phyloP scores from a whole-genome alignment of 2,797 vertebrate genomes.

The Sebastes steindachneri region DNA sequence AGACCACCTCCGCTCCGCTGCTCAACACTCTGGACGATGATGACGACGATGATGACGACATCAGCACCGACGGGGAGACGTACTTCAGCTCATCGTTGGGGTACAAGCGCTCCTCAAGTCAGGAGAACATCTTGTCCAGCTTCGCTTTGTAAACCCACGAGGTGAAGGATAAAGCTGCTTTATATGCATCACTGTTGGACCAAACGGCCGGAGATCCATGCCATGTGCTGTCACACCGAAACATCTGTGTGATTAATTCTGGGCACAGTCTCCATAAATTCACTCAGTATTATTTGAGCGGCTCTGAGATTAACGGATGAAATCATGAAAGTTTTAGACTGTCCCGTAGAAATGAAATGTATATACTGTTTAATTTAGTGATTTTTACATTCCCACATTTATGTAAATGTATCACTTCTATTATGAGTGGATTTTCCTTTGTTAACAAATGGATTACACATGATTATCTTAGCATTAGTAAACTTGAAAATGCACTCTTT shows the following conservation, averaged over 20 bases:
- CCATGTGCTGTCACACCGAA: constrained; percentile 2
- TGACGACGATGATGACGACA: constrained; percentile 85
- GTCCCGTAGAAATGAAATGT: constrained; percentile 28
- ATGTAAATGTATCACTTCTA: not conserved
- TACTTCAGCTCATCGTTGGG: constrained; percentile 88
- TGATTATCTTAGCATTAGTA: constrained; percentile 41
- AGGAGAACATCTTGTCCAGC: constrained; percentile 75
- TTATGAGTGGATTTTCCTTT: constrained; percentile 2
- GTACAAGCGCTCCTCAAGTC: constrained; percentile 85
- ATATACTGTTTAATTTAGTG: constrained; percentile 35
- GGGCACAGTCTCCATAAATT: not conserved
- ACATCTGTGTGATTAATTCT: constrained; percentile 6
- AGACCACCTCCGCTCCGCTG: constrained; percentile 86
- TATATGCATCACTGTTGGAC: constrained; percentile 15
- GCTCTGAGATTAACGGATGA: constrained; percentile 36
- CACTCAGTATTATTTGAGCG: constrained; percentile 72
- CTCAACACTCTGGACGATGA: constrained; percentile 87
- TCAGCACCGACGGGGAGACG: constrained; percentile 92
- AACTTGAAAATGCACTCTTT: constrained; percentile 48
- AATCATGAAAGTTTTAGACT: not conserved
- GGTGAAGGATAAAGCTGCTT: not conserved
- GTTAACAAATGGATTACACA: constrained; percentile 22
- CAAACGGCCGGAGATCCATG: constrained; percentile 18
- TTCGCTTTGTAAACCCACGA: constrained; percentile 63
- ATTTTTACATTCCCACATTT: constrained; percentile 9